Conservation (phyloP, 2,888 invertebrate genomes). For the Sialis lutaria region DNA sequence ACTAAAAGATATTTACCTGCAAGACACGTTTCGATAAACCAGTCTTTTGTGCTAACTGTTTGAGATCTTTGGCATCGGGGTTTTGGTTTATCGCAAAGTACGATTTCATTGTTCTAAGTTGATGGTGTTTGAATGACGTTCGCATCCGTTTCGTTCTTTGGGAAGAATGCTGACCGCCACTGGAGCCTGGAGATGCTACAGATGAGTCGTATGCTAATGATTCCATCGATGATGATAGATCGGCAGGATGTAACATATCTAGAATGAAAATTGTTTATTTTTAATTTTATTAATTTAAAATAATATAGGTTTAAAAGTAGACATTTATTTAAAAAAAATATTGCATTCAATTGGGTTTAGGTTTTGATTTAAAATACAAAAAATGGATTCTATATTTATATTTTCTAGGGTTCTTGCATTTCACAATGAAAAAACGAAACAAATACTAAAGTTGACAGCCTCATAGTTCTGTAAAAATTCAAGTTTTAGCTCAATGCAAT, state of each 20-base stretch:
- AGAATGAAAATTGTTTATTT: slow-evolving; percentile 19
- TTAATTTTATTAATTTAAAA: neutral
- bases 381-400: too few relatives aligned
- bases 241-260: slow-evolving; percentile 62
- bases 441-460: too few relatives aligned
- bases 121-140: slow-evolving; percentile 98
- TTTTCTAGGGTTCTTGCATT: too few relatives aligned
- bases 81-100: slow-evolving; percentile 99
- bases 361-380: too few relatives aligned
- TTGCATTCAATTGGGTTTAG: too few relatives aligned
- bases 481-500: neutral
- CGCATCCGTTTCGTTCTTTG: slow-evolving; percentile 88
- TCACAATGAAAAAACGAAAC: too few relatives aligned
- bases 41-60: slow-evolving; percentile 95
- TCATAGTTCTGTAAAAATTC: neutral
- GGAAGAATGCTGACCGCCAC: slow-evolving; percentile 29
- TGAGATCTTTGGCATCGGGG: slow-evolving; percentile 97
- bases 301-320: too few relatives aligned
- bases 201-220: slow-evolving; percentile 58
- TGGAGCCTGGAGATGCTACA: slow-evolving; percentile 50
- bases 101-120: slow-evolving; percentile 95
- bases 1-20: slow-evolving; percentile 47
- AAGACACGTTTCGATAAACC: slow-evolving; percentile 93
- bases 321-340: too few relatives aligned
- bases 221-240: slow-evolving; percentile 60